Conservation (phyloP, 2,888 invertebrate genomes). For the Autographa gamma region DNA sequence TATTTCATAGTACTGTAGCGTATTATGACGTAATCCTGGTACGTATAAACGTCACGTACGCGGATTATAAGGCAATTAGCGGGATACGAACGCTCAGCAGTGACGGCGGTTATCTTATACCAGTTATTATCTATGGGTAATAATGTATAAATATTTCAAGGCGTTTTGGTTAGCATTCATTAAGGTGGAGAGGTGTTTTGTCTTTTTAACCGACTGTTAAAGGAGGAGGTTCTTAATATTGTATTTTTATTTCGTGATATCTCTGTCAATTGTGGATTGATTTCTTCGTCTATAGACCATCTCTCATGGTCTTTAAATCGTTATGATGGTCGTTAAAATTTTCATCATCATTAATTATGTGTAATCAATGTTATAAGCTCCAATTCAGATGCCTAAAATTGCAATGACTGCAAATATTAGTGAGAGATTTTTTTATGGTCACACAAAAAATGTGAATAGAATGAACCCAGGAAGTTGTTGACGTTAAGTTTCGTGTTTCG, state of each 20-base stretch:
- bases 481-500: background rate
- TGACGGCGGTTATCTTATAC: conserved; percentile 51
- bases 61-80: conserved; percentile 79
- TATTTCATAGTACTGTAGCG: conserved; percentile 28
- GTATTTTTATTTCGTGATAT: too few species aligned
- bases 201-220: background rate
- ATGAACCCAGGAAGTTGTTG: background rate
- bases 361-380: too few species aligned
- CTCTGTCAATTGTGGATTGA: too few species aligned
- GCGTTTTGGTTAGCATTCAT: conserved; percentile 39
- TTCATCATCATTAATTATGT: too few species aligned
- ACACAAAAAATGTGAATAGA: too few species aligned
- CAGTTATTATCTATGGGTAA: conserved; percentile 52
- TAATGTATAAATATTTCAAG: conserved; percentile 50
- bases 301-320: too few species aligned
- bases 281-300: too few species aligned
- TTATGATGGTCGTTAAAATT: too few species aligned
- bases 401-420: too few species aligned
- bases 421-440: too few species aligned
- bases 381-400: too few species aligned
- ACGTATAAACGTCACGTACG: conserved; percentile 74
- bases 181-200: conserved; percentile 9
- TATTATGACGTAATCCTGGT: conserved; percentile 67
- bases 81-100: conserved; percentile 63
- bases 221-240: too few species aligned